These are phyloP conservation scores for Latrodectus hesperus DNA, from an alignment of 2,888 invertebrate species.

Conservation along the genomic window DNA sequence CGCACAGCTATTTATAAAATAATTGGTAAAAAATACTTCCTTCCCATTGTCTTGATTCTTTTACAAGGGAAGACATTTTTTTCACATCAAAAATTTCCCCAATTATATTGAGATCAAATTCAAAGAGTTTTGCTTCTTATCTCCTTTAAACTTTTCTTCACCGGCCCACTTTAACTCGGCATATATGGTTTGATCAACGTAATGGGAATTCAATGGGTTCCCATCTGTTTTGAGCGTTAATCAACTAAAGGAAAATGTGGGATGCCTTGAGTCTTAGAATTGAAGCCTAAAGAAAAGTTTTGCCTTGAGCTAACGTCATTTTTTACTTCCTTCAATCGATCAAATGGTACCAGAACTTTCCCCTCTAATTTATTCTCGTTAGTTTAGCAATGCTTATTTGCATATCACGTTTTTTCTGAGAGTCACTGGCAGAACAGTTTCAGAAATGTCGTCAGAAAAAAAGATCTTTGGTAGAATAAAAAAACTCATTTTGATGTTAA, in stretches of 20 bases:
- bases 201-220: constrained; percentile 49
- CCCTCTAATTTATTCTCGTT: constrained; percentile 57
- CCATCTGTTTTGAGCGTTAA: constrained; percentile 46
- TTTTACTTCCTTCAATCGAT: constrained; percentile 34
- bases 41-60: too few relatives aligned
- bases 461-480: not conserved
- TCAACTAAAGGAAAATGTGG: constrained; percentile 16
- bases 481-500: not conserved
- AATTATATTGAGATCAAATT: constrained; percentile 30
- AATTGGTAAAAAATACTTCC: too few relatives aligned
- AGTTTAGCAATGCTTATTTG: constrained; percentile 44
- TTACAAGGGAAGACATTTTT: too few relatives aligned
- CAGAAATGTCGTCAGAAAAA: not conserved
- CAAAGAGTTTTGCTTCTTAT: not conserved
- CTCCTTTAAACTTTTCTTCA: not conserved
- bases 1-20: too few relatives aligned
- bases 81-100: not conserved
- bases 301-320: constrained; percentile 28
- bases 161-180: not conserved
- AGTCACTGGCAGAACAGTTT: not conserved
- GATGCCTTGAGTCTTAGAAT: constrained; percentile 18
- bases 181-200: not conserved
- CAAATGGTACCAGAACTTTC: constrained; percentile 17
- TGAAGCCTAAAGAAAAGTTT: constrained; percentile 29
- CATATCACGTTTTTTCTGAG: constrained; percentile 46